Evolutionary conservation across 1,140 invertebrate genomes (phyloP).

Genomic region (Leptestheria dahalacensis): DNA sequence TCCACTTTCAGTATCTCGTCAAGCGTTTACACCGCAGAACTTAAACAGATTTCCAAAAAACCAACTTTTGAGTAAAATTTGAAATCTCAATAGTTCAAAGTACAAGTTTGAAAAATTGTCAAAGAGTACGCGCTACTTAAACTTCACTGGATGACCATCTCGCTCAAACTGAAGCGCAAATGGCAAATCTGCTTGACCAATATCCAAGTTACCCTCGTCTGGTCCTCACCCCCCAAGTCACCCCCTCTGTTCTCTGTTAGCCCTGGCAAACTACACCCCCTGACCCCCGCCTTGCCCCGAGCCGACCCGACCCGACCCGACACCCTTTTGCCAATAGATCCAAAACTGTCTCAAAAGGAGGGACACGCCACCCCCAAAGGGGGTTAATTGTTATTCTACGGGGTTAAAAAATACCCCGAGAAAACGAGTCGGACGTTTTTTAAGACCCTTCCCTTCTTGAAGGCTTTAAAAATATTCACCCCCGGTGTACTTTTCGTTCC

Average conservation of each 20-base stretch:
- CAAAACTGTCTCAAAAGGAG: neutral
- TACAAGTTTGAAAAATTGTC: too few relatives aligned
- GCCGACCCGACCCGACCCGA: neutral
- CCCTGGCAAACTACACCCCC: neutral
- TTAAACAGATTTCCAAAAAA: too few relatives aligned
- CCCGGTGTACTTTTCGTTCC: neutral
- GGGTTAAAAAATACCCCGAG: neutral
- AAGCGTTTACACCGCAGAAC: too few relatives aligned
- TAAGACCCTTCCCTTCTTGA: neutral
- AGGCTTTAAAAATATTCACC: neutral
- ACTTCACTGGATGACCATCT: neutral
- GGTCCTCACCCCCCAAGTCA: neutral
- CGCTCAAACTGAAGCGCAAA: neutral
- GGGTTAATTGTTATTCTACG: neutral
- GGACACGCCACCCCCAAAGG: neutral
- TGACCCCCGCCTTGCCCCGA: neutral
- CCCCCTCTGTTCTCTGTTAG: too few relatives aligned
- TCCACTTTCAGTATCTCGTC: too few relatives aligned
- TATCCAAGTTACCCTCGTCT: neutral
- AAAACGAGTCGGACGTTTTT: neutral
- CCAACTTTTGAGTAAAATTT: neutral
- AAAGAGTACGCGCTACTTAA: too few relatives aligned
- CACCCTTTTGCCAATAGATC: neutral
- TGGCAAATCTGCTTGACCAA: neutral
- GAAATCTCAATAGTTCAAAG: too few relatives aligned